Percentiles rank a stretch among this genome's conserved stretches.
These are phyloP conservation scores for Brachionus plicatilis DNA, from an alignment of 1,140 invertebrate genomes.

Conservation along the genomic window DNA sequence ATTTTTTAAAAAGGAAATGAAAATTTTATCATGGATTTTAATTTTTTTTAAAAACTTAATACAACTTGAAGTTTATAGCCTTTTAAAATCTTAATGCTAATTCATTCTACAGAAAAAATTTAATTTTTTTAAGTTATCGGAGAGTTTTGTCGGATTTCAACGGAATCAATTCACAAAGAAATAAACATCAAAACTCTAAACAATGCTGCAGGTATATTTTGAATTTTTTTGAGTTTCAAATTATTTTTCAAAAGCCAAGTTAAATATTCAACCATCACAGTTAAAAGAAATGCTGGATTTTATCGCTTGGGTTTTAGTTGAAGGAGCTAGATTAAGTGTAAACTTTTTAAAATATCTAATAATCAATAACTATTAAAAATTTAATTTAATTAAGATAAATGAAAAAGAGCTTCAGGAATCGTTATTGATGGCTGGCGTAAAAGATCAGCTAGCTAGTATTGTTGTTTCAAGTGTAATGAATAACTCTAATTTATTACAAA, in stretches of 20 bases:
- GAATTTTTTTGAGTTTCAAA: neutral
- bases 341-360: neutral
- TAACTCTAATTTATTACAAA: neutral
- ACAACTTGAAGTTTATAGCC: too few species aligned
- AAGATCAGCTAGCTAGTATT: neutral
- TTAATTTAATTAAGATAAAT: neutral
- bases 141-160: constrained; percentile 27
- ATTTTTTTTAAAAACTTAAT: too few species aligned
- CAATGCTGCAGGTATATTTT: constrained; percentile 27
- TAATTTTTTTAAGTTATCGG: neutral
- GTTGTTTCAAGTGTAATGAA: neutral
- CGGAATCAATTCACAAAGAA: constrained; percentile 33
- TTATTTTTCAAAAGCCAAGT: neutral
- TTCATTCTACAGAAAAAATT: too few species aligned
- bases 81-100: too few species aligned
- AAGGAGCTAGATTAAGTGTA: neutral
- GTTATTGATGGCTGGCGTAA: neutral
- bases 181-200: constrained; percentile 26
- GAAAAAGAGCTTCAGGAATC: constrained; percentile 21
- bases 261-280: neutral
- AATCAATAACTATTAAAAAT: neutral
- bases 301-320: neutral
- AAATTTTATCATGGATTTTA: too few species aligned
- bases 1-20: too few species aligned
- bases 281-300: constrained; percentile 25